Evolutionary conservation across 2,888 invertebrate species (phyloP).

Genomic region (Orchestes rusci): DNA sequence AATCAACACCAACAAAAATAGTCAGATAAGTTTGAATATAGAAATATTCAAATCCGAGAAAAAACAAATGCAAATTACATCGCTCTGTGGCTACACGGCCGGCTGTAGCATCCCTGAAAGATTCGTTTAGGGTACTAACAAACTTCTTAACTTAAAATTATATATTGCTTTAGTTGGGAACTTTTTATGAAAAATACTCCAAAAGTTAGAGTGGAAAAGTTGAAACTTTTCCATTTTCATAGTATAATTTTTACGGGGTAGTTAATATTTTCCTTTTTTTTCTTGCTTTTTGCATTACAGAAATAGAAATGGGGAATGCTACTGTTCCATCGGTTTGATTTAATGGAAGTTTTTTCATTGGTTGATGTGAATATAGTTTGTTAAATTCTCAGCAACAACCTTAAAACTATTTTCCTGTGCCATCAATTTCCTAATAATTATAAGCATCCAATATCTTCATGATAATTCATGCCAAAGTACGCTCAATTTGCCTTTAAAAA

Average conservation of each 20-base stretch:
- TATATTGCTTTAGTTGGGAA: constrained; percentile 24
- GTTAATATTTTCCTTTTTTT: constrained; percentile 43
- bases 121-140: constrained; percentile 23
- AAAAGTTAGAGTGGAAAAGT: constrained; percentile 27
- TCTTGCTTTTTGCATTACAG: no score
- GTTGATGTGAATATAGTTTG: no score
- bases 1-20: constrained; percentile 12
- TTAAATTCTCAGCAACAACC: no score
- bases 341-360: no score
- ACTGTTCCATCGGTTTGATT: no score
- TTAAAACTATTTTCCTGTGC: no score
- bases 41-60: constrained; percentile 17
- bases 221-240: constrained; percentile 38
- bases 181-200: constrained; percentile 25
- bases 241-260: constrained; percentile 40
- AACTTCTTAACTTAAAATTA: constrained; percentile 26
- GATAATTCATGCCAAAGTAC: no score
- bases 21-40: constrained; percentile 20
- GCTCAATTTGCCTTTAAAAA: constrained; percentile 6
- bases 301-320: not conserved
- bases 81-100: constrained; percentile 14
- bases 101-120: constrained; percentile 21
- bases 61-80: constrained; percentile 20
- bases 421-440: no score
- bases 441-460: no score